These are phyloP conservation scores for Rutilus rutilus DNA, from an alignment of 2,113 vertebrate species.

Conservation along the genomic window DNA sequence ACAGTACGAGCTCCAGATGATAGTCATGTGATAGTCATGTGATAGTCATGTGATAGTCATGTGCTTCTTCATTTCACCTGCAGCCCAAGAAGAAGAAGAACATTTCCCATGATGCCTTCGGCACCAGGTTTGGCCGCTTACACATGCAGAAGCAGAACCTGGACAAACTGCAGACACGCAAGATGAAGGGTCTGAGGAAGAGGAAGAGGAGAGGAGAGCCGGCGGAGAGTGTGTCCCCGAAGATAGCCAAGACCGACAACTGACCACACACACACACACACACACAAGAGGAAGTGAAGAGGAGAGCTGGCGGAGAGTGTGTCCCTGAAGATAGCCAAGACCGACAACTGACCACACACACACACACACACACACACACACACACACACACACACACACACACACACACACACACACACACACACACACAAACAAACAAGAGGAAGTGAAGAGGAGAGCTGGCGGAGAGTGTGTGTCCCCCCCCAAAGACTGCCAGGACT, in stretches of 20 bases:
- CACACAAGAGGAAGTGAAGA: constrained; percentile 74
- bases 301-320: constrained; percentile 51
- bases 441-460: too few species aligned
- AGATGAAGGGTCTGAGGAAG: constrained; percentile 94
- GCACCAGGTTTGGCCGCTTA: constrained; percentile 88
- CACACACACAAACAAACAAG: too few species aligned
- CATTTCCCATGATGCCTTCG: constrained; percentile 89
- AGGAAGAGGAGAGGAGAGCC: constrained; percentile 68
- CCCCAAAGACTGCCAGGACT: too few species aligned
- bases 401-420: too few species aligned
- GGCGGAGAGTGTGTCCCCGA: constrained; percentile 61
- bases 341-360: constrained; percentile 28
- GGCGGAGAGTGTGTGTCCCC: too few species aligned
- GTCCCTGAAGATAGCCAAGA: constrained; percentile 77
- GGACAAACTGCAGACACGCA: constrained; percentile 88
- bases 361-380: too few species aligned
- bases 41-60: neutral
- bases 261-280: neutral
- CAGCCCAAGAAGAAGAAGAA: constrained; percentile 97
- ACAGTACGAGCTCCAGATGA: too few species aligned
- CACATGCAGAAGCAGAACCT: constrained; percentile 99
- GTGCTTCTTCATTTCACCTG: constrained; percentile 3
- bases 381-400: too few species aligned
- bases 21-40: neutral
- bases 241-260: constrained; percentile 73